These are phyloP conservation scores for Brachyhypopomus occidentalis DNA, from an alignment of 2,113 vertebrate species.

Conservation along the genomic window DNA sequence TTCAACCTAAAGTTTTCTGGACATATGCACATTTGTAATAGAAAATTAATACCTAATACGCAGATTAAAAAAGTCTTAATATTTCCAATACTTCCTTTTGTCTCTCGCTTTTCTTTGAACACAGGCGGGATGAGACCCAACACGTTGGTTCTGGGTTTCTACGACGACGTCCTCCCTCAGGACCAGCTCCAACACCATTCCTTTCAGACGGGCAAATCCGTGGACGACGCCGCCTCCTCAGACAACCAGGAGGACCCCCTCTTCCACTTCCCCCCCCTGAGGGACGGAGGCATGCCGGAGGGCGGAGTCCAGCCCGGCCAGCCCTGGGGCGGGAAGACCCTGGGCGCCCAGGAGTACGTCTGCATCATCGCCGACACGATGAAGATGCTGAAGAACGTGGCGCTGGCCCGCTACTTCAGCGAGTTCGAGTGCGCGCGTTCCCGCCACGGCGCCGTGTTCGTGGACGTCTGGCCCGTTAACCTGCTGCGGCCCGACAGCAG, in stretches of 20 bases:
- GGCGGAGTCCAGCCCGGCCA: constrained; percentile 16
- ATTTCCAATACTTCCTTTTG: neutral
- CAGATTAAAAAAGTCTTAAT: too few relatives aligned
- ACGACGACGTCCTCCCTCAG: constrained; percentile 71
- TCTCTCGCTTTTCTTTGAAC: constrained; percentile 12
- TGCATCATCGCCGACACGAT: constrained; percentile 84
- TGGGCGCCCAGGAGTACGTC: constrained; percentile 81
- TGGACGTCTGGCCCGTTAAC: constrained; percentile 90
- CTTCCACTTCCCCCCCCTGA: constrained; percentile 73
- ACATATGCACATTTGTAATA: too few relatives aligned
- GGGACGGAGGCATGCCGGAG: constrained; percentile 5
- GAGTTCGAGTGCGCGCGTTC: constrained; percentile 73
- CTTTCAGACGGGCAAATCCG: constrained; percentile 42
- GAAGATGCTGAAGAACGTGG: constrained; percentile 90
- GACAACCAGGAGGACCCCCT: constrained; percentile 53
- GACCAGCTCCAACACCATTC: constrained; percentile 74
- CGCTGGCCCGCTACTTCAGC: constrained; percentile 82
- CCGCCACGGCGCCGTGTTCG: constrained; percentile 67
- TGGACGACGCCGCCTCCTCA: constrained; percentile 29
- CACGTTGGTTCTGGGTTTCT: constrained; percentile 88
- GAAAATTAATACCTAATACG: too few relatives aligned
- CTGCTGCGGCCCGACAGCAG: constrained; percentile 85
- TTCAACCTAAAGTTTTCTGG: too few relatives aligned
- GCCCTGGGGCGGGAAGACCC: constrained; percentile 68
- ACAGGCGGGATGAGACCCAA: constrained; percentile 91